These are phyloP conservation scores for Polypterus bichir DNA, from an alignment of 2,113 vertebrate species.

Conservation along the genomic window DNA sequence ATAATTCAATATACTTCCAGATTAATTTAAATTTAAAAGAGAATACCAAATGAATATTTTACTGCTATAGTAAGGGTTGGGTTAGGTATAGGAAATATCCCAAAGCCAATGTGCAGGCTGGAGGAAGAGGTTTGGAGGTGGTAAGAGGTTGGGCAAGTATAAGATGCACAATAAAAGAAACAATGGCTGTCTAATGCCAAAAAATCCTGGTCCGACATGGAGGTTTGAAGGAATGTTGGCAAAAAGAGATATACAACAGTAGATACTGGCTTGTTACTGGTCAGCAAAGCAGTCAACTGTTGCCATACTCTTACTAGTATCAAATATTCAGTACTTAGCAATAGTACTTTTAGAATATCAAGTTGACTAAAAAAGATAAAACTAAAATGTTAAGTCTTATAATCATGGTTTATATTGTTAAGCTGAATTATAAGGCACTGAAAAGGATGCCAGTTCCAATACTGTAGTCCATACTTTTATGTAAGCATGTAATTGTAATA, in stretches of 20 bases:
- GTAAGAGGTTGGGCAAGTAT: too few relatives aligned
- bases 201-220: neutral
- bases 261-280: too few relatives aligned
- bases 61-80: neutral
- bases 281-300: neutral
- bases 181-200: neutral
- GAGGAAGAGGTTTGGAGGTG: too few relatives aligned
- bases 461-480: too few relatives aligned
- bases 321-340: neutral
- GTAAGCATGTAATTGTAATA: too few relatives aligned
- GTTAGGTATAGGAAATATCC: too few relatives aligned
- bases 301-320: neutral
- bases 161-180: neutral
- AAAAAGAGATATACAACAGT: neutral
- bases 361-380: neutral
- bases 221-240: neutral
- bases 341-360: neutral
- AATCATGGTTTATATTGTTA: neutral
- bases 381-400: neutral
- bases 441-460: too few relatives aligned
- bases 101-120: too few relatives aligned
- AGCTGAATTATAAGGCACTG: too few relatives aligned
- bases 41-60: neutral
- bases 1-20: too few relatives aligned
- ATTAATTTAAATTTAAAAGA: neutral